A percentile compares a stretch with the other conserved stretches of the same genome.
phyloP scores from a whole-genome alignment of 2,888 invertebrate species.

The Caprella mutica region DNA sequence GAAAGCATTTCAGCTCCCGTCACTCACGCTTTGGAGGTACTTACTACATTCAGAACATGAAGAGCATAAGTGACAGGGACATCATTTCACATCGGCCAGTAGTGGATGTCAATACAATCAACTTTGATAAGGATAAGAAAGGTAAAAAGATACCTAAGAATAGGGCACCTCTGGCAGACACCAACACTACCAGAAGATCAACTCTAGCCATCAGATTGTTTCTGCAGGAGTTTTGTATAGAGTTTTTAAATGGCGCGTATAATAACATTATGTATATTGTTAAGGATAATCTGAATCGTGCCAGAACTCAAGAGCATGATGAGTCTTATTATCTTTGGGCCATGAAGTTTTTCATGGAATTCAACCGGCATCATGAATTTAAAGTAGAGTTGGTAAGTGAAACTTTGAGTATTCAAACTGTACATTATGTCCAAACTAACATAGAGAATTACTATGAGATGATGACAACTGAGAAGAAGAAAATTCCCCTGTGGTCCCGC shows the following conservation, averaged over 20 bases:
- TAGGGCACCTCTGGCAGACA: slow-evolving; percentile 55
- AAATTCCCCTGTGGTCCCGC: slow-evolving; percentile 63
- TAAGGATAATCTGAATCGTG: slow-evolving; percentile 49
- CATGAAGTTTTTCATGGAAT: slow-evolving; percentile 91
- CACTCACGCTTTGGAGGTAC: slow-evolving; percentile 92
- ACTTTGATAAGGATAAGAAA: slow-evolving; percentile 63
- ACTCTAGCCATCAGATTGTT: slow-evolving; percentile 78
- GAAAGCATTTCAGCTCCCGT: slow-evolving; percentile 40
- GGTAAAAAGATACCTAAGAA: slow-evolving; percentile 63
- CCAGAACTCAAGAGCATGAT: slow-evolving; percentile 62
- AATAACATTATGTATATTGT: slow-evolving; percentile 83
- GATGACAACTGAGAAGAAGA: slow-evolving; percentile 75
- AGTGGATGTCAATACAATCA: slow-evolving; percentile 60
- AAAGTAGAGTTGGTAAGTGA: slow-evolving; percentile 63
- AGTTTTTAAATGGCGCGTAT: slow-evolving; percentile 83
- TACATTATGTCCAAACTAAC: slow-evolving; percentile 89
- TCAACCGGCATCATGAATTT: slow-evolving; percentile 77
- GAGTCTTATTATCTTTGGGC: slow-evolving; percentile 92
- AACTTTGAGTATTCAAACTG: slow-evolving; percentile 79
- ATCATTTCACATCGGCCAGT: slow-evolving; percentile 78
- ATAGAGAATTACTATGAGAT: slow-evolving; percentile 74
- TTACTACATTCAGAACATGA: slow-evolving; percentile 81
- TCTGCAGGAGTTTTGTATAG: slow-evolving; percentile 85
- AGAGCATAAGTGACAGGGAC: slow-evolving; percentile 75
- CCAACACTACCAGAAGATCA: slow-evolving; percentile 59